Base-by-base conservation (phyloP, 1,140 invertebrate species). In the Papilio dardanus region DNA sequence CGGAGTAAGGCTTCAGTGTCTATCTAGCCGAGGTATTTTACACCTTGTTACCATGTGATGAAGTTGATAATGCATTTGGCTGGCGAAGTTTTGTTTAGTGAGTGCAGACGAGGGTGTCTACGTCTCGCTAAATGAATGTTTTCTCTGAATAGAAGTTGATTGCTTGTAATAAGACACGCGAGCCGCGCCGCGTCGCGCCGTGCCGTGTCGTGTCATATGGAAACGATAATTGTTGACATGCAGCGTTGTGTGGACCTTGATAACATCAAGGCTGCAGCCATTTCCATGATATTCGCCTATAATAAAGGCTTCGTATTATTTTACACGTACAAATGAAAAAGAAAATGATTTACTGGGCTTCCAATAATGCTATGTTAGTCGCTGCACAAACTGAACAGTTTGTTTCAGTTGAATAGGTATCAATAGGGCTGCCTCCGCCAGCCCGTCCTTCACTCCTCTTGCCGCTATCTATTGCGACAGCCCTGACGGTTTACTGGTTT, bases 81-180 rank as follows among this genome's bases (percentile, higher is more conserved):
- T 54, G 7, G 30, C 16, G 10, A 2, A 12, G 24, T 21, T 62
- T 62, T 62, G 54, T 62, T 28, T 62, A 4, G 54, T 62, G 14
- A 16, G 21, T 30, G 24, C 19, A 28, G 24, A 54, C 50, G 21
- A 62, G 54, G 54, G 54, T 62, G 24, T 62, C 24, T 14, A 62
- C 54, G 50, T 28, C 50, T n/a, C 50, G 54, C 24, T 62, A 62
- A 62, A 62, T 28, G 12, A 62, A 62, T 62, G 54, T 62, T 62
- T 62, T 62, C 54, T 62, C 10, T 62, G 54, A 62, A 62, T 62
- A 62, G 21, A 62, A 30, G 24, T 62, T 30, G 54, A 62, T 62
- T 28, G 54, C 54, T 28, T 62, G 54, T 62, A 62, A 62, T 62
- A 21, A 24, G 24, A 62, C 54, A 62, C 54, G 54, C 54, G 54